A percentile compares a stretch with the other conserved stretches of the same genome.
These are phyloP conservation scores for Carpatolechia fugitivella DNA, from an alignment of 2,888 invertebrate species.

Conservation along the genomic window DNA sequence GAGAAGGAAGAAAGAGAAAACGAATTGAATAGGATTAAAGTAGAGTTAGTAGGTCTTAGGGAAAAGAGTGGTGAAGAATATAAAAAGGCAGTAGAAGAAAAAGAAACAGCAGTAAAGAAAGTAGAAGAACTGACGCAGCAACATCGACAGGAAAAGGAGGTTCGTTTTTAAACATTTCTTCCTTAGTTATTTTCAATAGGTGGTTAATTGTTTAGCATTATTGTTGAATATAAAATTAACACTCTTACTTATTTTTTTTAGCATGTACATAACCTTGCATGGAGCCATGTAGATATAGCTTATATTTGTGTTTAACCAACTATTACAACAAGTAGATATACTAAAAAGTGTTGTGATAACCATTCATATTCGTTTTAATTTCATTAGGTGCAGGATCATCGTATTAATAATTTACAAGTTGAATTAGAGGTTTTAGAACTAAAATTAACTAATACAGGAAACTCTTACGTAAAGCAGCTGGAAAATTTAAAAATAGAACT, in stretches of 20 bases:
- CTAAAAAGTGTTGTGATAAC: neutral
- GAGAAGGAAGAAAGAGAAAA: constrained; percentile 57
- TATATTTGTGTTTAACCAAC: neutral
- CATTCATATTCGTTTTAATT: constrained; percentile 31
- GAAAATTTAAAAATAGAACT: constrained; percentile 43
- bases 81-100: constrained; percentile 59
- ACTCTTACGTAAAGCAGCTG: constrained; percentile 35
- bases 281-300: neutral
- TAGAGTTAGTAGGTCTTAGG: constrained; percentile 54
- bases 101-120: constrained; percentile 55
- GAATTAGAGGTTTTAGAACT: constrained; percentile 48
- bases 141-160: constrained; percentile 66
- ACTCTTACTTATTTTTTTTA: neutral
- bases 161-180: constrained; percentile 32
- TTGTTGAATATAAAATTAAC: neutral
- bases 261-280: neutral
- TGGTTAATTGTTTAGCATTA: constrained; percentile 6
- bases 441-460: constrained; percentile 44
- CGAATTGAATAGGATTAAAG: constrained; percentile 57
- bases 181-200: neutral
- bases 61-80: constrained; percentile 64
- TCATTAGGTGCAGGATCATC: constrained; percentile 50
- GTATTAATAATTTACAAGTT: constrained; percentile 45
- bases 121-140: constrained; percentile 51
- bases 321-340: neutral